Evolutionary conservation across 2,113 vertebrate species (phyloP).

Genomic region (Hippocampus barbouri): DNA sequence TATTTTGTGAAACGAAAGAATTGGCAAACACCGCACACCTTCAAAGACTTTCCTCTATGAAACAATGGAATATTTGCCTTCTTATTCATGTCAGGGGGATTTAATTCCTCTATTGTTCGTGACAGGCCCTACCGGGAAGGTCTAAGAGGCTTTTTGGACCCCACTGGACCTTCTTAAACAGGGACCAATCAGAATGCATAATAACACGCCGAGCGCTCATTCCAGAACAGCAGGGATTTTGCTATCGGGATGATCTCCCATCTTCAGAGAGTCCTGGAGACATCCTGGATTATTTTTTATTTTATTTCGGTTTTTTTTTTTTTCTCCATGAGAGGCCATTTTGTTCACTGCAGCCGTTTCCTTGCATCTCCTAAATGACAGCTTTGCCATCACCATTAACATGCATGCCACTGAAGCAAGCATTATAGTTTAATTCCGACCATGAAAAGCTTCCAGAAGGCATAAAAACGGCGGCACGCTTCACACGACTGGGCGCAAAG

Average conservation of each 20-base stretch:
- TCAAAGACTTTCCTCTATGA: conserved; percentile 70
- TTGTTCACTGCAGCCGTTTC: conserved; percentile 62
- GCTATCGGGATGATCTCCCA: conserved; percentile 55
- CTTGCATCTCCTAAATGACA: conserved; percentile 64
- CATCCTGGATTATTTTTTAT: conserved; percentile 32
- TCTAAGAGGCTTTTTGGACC: conserved; percentile 65
- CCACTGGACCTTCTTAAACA: conserved; percentile 61
- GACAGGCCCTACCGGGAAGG: conserved; percentile 50
- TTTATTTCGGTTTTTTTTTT: not conserved
- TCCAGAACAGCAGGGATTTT: conserved; percentile 54
- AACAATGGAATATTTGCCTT: conserved; percentile 67
- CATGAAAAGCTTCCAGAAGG: conserved; percentile 72
- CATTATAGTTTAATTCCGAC: conserved; percentile 75
- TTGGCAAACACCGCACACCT: conserved; percentile 55
- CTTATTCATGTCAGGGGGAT: conserved; percentile 51
- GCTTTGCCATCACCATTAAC: conserved; percentile 65
- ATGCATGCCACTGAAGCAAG: conserved; percentile 67
- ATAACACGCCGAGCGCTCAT: conserved; percentile 55
- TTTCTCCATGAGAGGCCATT: conserved; percentile 61
- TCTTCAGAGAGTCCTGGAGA: conserved; percentile 50
- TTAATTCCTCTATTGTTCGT: conserved; percentile 66
- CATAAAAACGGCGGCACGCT: conserved; percentile 46
- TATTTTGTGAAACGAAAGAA: conserved; percentile 65
- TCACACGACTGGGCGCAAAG: conserved; percentile 30
- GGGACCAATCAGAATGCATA: conserved; percentile 61